Evolutionary conservation across 2,113 vertebrate species (phyloP).

Genomic region (Spilogale gracilis): DNA sequence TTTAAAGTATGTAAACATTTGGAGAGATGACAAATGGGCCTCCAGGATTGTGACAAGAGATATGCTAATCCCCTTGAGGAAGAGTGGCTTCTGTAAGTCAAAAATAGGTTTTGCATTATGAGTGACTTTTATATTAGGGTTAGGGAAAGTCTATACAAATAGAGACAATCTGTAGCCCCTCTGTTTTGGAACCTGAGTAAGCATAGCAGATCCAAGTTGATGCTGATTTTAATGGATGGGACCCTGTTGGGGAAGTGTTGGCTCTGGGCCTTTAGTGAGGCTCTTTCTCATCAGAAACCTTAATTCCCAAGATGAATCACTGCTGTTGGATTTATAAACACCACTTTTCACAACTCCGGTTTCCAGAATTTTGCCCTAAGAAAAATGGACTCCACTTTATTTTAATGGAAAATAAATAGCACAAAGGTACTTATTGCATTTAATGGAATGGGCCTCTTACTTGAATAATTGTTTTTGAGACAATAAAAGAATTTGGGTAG

Average conservation of each 20-base stretch:
- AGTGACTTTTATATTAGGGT: neutral
- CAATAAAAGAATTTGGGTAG: neutral
- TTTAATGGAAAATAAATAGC: slow-evolving; percentile 66
- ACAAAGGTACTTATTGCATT: slow-evolving; percentile 45
- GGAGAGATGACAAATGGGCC: neutral
- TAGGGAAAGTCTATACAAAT: neutral
- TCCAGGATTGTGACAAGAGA: neutral
- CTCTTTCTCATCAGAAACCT: slow-evolving; percentile 53
- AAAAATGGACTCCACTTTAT: slow-evolving; percentile 62
- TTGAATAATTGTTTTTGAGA: slow-evolving; percentile 40
- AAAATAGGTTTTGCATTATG: neutral
- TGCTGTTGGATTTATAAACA: slow-evolving; percentile 40
- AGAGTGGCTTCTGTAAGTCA: neutral
- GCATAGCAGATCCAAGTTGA: neutral
- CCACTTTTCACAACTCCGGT: neutral
- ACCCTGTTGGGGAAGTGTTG: neutral
- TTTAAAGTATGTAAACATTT: slow-evolving; percentile 17
- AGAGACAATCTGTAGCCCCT: neutral
- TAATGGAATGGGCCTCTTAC: slow-evolving; percentile 34
- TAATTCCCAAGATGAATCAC: slow-evolving; percentile 70
- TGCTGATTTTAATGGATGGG: neutral
- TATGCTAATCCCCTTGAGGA: neutral
- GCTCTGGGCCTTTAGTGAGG: neutral
- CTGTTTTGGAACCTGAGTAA: neutral
- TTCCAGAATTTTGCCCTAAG: slow-evolving; percentile 63